Percentiles rank a stretch among this genome's conserved stretches.
Conservation (phyloP, 2,797 vertebrate species). For the Mus caroli region DNA sequence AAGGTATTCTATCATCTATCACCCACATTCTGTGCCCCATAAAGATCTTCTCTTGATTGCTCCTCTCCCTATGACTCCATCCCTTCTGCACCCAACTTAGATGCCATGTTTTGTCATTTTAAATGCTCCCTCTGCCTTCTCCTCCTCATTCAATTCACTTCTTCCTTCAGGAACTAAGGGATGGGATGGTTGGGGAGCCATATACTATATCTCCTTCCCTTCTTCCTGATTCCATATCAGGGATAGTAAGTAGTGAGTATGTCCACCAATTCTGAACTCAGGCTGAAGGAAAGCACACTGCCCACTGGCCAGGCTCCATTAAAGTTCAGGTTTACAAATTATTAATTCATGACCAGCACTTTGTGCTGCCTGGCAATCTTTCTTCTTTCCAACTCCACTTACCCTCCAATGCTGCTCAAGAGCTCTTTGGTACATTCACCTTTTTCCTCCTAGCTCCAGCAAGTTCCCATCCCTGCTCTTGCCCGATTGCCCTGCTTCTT, state of each 20-base stretch:
- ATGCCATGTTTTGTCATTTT: background rate
- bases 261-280: background rate
- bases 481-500: background rate
- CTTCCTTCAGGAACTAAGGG: background rate
- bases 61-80: background rate
- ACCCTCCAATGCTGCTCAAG: background rate
- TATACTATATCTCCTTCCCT: background rate
- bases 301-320: background rate
- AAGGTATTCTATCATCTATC: rapidly evolving
- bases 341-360: background rate
- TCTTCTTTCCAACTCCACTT: background rate
- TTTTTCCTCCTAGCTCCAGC: background rate
- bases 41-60: background rate
- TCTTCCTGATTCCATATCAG: background rate
- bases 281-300: background rate
- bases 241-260: background rate
- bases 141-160: background rate
- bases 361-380: background rate
- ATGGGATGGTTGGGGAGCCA: background rate
- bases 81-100: background rate
- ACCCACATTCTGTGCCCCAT: background rate
- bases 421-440: background rate
- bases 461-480: background rate
- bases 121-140: background rate
- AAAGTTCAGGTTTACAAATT: background rate